Evolutionary conservation across 2,888 invertebrate genomes (phyloP), one percentile per base, ranked within the genome.

Genomic region (Linyphia triangularis): DNA sequence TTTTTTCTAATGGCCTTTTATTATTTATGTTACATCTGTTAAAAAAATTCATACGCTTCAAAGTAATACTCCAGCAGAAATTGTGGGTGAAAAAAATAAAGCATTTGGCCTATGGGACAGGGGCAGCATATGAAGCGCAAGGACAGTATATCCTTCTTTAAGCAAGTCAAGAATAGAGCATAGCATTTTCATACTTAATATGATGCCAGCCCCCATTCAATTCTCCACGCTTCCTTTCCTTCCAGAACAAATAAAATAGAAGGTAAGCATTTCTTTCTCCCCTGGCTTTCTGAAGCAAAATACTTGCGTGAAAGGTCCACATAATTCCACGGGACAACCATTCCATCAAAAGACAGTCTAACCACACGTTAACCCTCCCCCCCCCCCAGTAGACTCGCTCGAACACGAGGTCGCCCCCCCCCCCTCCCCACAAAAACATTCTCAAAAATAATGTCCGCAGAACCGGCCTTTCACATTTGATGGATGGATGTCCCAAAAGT

Each of bases 261-360:
- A 63, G 63, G 16, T n/a, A 51, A 51, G 5, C 40, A n/a, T n/a
- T 51, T 16, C n/a, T 16, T 51, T 51, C 3, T 51, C 16, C 51
- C 73, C 59, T 59, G 59, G 73, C 33, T 28, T 59, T 59, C 59
- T 33, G 24, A 28, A 51, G 51, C 51, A 51, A 51, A n/a, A 51
- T 51, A 51, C 16, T 51, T 5, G 51, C 51, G 51, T 51, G 51
- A 16, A 85, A 72, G 78, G 70, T 57, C 63, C 78, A 70, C 70
- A 85, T 85, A 85, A 85, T 85, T 85, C 70, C 85, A 78, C 65
- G 78, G n/a, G 78, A 70, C 78, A 78, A 72, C 43, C 43, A 59
- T 75, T 73, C 75, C 82, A 82, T 82, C 82, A 51, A 51, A n/a
- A 1, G 51, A 51, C 1, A 51, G 51, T n/a, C 51, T 5, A 51